phyloP scores from a whole-genome alignment of 2,113 vertebrate genomes.

The Thryonomys swinderianus region DNA sequence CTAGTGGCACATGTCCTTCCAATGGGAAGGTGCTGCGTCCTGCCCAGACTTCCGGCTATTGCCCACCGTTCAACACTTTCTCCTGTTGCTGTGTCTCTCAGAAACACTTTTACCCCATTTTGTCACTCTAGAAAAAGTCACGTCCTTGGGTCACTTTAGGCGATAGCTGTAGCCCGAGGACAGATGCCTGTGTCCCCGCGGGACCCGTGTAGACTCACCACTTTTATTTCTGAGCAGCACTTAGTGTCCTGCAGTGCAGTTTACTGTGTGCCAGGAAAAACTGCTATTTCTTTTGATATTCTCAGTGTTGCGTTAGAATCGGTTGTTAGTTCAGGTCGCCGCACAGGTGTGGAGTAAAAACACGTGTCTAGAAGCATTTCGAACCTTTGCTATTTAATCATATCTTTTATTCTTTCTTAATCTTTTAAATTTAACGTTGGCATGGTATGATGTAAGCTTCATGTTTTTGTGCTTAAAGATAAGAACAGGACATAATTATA shows the following conservation, averaged over 20 bases:
- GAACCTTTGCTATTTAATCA: not conserved
- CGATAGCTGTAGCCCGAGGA: accelerated
- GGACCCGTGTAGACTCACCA: accelerated
- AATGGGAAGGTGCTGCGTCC: accelerated
- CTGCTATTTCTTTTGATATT: not conserved
- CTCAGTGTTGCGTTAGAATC: not conserved
- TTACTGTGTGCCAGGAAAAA: not conserved
- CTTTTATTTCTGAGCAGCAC: accelerated
- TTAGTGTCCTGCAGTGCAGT: not conserved
- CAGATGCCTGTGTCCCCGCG: not conserved
- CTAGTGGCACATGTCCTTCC: no score
- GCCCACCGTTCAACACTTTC: not conserved
- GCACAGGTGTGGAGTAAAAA: not conserved
- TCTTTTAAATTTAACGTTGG: not conserved
- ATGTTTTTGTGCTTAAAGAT: not conserved
- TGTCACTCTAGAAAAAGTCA: not conserved
- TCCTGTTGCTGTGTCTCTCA: not conserved
- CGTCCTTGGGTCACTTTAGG: accelerated
- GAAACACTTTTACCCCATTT: accelerated
- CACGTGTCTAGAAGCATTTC: not conserved
- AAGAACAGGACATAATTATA: not conserved
- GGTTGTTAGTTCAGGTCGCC: not conserved
- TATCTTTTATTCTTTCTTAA: not conserved
- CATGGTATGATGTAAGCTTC: not conserved
- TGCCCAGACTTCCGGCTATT: accelerated